These are phyloP conservation scores for Clinocottus analis DNA, from an alignment of 2,113 vertebrate genomes.

Conservation along the genomic window DNA sequence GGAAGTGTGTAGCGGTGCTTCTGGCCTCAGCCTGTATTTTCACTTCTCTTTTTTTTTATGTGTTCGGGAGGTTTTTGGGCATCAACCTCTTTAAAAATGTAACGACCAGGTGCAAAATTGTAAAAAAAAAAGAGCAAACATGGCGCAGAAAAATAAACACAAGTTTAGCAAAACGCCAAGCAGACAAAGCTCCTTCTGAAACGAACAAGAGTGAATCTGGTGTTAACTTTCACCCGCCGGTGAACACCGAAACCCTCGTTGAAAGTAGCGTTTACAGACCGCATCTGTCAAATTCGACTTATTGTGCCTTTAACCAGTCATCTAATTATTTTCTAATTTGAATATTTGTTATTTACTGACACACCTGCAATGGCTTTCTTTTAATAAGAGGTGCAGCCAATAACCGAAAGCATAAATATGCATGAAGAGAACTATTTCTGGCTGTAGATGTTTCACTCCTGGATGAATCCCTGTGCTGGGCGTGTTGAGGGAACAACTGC, in stretches of 20 bases:
- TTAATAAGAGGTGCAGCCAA: slow-evolving; percentile 4
- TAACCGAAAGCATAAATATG: slow-evolving; percentile 30
- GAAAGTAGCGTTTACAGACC: background rate
- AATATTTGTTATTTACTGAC: background rate
- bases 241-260: too few relatives aligned
- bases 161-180: background rate
- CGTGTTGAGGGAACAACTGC: slow-evolving; percentile 27
- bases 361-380: background rate
- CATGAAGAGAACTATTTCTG: slow-evolving; percentile 36
- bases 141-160: too few relatives aligned
- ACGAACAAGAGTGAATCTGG: background rate
- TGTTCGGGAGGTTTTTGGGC: too few relatives aligned
- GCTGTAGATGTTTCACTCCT: slow-evolving; percentile 16
- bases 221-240: background rate
- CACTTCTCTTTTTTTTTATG: too few relatives aligned
- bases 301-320: background rate
- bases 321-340: background rate
- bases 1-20: too few relatives aligned
- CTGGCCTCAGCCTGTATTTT: too few relatives aligned
- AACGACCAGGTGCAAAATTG: too few relatives aligned
- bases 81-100: too few relatives aligned
- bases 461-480: slow-evolving; percentile 14
- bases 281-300: background rate
- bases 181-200: background rate
- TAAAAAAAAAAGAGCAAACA: too few relatives aligned